Conservation (phyloP, 2,113 vertebrate genomes). For the Zootoca vivipara region DNA sequence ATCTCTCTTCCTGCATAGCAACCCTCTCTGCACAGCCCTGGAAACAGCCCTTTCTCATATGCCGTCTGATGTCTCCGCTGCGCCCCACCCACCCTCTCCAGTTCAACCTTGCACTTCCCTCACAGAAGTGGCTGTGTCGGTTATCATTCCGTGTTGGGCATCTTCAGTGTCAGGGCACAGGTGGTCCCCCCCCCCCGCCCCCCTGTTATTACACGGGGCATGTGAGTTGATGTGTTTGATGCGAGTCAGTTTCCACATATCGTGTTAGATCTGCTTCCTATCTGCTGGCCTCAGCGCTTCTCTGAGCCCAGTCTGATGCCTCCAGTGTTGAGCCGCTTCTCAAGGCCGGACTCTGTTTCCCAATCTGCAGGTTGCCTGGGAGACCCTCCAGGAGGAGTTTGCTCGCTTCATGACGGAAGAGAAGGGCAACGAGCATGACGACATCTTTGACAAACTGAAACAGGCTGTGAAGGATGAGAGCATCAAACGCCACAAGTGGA, state of each 20-base stretch:
- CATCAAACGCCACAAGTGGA: conserved; percentile 98
- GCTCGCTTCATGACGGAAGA: conserved; percentile 97
- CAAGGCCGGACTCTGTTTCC: not conserved
- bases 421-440: conserved; percentile 95
- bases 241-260: too few species aligned
- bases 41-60: not conserved
- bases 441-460: conserved; percentile 98
- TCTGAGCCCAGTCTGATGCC: not conserved
- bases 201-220: not conserved
- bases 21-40: not conserved
- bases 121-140: not conserved
- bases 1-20: not conserved
- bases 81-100: not conserved
- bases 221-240: not conserved
- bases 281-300: not conserved
- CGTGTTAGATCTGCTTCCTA: too few species aligned
- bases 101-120: not conserved
- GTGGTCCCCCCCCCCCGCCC: too few species aligned
- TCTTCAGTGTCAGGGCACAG: too few species aligned
- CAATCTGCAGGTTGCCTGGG: conserved; percentile 91
- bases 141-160: not conserved
- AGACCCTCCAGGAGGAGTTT: conserved; percentile 97
- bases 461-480: conserved; percentile 97
- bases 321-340: not conserved
- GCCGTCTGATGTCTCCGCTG: not conserved